Evolutionary conservation across 2,888 invertebrate genomes (phyloP), one percentile per base, ranked within the genome.

Genomic region (Achlya flavicornis): DNA sequence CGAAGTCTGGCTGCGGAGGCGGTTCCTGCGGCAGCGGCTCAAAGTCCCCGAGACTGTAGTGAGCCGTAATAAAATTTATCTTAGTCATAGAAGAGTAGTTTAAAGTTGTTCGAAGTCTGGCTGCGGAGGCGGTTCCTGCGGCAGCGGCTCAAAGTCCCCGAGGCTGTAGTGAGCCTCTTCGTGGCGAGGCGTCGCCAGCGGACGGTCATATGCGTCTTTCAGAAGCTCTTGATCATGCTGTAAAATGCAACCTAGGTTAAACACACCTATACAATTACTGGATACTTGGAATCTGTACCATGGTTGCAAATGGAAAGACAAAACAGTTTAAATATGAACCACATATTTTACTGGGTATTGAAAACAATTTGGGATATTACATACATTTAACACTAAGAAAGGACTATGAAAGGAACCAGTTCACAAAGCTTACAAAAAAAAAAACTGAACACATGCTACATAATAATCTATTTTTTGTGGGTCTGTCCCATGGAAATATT

Each of bases 21-120:
- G 94, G 94, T 72, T 94, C 94, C 66, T 94, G 94, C 0, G 94
- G 94, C 65, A 94, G 72, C 0, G 94, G 94, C 72, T 94, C 94
- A 70, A 94, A 94, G 85, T 94, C 94, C 0, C 89, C 92, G 43
- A 94, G 92, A 3, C 80, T 90, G 81, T 94, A 93, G 73, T 88
- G 88, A 0, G 91, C 84, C n/a, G n/a, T n/a, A n/a, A n/a, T n/a
- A n/a, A n/a, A n/a, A 48, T 48, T 7, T 48, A 26, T 61, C 19
- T 41, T 61, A 41, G 16, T 57, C 16, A 53, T 14, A 43, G 26
- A 58, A 41, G 35, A 3, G 14, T 59, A 60, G 33, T 66, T 78
- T 87, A 94, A 0, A 94, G 86, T 67, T 93, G 94, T 76, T 94
- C 94, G 64, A 94, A 94, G 84, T 94, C 94, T 0, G 94, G 94